phyloP scores from a whole-genome alignment of 1,140 invertebrate species.

The Thrips palmi region DNA sequence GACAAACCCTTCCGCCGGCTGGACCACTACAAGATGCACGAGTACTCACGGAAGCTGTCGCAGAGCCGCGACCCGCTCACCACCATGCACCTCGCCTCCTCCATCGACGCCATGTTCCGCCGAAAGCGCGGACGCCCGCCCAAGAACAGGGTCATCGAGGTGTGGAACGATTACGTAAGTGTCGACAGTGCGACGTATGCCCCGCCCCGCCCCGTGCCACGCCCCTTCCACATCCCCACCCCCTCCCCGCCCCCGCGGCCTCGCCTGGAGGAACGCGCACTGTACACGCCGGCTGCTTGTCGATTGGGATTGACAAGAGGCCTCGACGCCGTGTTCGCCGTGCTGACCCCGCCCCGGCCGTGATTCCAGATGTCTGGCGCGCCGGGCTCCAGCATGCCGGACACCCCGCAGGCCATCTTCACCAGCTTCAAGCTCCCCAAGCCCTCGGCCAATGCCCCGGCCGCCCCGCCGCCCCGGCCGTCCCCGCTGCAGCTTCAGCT shows the following conservation, averaged over 20 bases:
- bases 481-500: slow-evolving; percentile 25
- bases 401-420: slow-evolving; percentile 76
- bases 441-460: slow-evolving; percentile 20
- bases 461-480: slow-evolving; percentile 25
- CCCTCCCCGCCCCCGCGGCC: no score
- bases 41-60: slow-evolving; percentile 29
- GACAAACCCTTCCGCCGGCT: slow-evolving; percentile 71
- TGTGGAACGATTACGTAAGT: slow-evolving; percentile 64
- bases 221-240: no score
- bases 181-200: no score
- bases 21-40: slow-evolving; percentile 83
- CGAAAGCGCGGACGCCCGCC: slow-evolving; percentile 77
- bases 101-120: slow-evolving; percentile 74
- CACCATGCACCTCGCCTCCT: slow-evolving; percentile 46
- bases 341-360: no score
- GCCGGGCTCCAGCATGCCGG: no score
- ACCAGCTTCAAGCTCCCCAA: slow-evolving; percentile 84
- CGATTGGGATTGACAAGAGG: no score
- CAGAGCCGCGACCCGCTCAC: slow-evolving; percentile 28
- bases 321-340: no score
- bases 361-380: no score
- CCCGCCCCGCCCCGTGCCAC: no score
- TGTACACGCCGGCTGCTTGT: no score
- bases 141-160: slow-evolving; percentile 78
- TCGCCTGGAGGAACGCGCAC: no score